A percentile compares a stretch with the other conserved stretches of the same genome.
Conservation (phyloP, 1,140 invertebrate genomes). For the Maniola jurtina region DNA sequence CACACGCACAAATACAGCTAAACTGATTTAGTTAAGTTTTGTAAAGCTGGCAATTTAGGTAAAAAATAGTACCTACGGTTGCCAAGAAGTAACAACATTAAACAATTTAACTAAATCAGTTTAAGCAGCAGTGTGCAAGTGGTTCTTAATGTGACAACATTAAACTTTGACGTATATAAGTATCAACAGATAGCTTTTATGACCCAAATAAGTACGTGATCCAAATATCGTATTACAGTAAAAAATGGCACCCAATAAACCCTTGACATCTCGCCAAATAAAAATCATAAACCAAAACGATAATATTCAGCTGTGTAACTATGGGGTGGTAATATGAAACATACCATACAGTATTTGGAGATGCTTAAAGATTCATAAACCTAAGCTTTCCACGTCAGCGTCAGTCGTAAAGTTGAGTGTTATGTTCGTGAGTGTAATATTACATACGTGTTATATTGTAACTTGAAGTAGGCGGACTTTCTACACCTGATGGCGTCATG, state of each 20-base stretch:
- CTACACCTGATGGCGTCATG: constrained; percentile 62
- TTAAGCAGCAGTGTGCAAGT: not conserved
- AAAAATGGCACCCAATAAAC: constrained; percentile 25
- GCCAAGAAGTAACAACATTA: too few relatives aligned
- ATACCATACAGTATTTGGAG: constrained; percentile 58
- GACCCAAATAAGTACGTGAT: constrained; percentile 19
- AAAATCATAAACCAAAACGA: constrained; percentile 22
- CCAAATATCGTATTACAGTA: constrained; percentile 20
- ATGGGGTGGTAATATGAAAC: constrained; percentile 36
- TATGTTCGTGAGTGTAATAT: constrained; percentile 64
- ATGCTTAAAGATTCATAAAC: constrained; percentile 74
- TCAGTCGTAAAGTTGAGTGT: constrained; percentile 69
- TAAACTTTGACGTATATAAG: not conserved
- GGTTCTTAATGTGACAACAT: not conserved
- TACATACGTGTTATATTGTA: constrained; percentile 57
- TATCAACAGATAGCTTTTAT: constrained; percentile 17
- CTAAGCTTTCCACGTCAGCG: constrained; percentile 61
- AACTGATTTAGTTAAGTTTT: too few relatives aligned
- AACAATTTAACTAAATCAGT: not conserved
- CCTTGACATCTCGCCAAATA: constrained; percentile 20
- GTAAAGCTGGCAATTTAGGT: too few relatives aligned
- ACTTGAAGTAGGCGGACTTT: constrained; percentile 56
- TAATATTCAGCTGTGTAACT: constrained; percentile 7
- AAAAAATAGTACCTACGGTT: too few relatives aligned
- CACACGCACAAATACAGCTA: too few relatives aligned